Percentiles rank a stretch among this genome's conserved stretches.
Conservation (phyloP, 2,888 invertebrate species). For the Oxycera nigricornis region DNA sequence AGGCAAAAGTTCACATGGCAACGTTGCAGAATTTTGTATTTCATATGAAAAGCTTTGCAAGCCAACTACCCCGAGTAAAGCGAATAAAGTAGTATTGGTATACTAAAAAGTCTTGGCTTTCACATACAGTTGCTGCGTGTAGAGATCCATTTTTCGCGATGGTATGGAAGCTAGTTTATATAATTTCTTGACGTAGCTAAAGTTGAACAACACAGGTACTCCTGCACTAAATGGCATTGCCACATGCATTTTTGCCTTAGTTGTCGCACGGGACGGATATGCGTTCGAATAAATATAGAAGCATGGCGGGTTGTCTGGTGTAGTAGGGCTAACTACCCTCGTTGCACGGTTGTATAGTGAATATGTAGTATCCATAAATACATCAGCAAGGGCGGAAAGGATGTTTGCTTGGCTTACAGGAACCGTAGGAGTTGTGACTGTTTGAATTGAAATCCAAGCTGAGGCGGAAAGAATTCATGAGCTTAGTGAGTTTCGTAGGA, state of each 20-base stretch:
- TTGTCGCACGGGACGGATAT: no score
- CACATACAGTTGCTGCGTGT: neutral
- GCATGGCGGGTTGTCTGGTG: no score
- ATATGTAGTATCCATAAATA: no score
- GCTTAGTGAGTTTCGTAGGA: no score
- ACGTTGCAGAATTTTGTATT: neutral
- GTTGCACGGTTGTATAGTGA: no score
- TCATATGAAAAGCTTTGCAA: neutral
- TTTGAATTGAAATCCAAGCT: no score
- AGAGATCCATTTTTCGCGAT: neutral
- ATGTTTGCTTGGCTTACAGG: no score
- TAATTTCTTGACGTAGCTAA: neutral
- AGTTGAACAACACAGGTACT: conserved; percentile 5
- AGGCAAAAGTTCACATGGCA: neutral
- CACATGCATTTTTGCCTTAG: conserved; percentile 19
- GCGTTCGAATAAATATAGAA: neutral
- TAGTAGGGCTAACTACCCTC: no score
- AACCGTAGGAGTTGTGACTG: no score
- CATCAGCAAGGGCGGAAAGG: no score
- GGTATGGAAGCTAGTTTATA: neutral
- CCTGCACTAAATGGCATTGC: conserved; percentile 38
- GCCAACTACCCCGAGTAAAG: neutral
- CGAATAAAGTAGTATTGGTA: neutral
- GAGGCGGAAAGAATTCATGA: no score
- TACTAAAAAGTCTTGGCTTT: neutral